These are phyloP conservation scores for Mesopsocus fuscifrons DNA, from an alignment of 2,888 invertebrate genomes.

Conservation along the genomic window DNA sequence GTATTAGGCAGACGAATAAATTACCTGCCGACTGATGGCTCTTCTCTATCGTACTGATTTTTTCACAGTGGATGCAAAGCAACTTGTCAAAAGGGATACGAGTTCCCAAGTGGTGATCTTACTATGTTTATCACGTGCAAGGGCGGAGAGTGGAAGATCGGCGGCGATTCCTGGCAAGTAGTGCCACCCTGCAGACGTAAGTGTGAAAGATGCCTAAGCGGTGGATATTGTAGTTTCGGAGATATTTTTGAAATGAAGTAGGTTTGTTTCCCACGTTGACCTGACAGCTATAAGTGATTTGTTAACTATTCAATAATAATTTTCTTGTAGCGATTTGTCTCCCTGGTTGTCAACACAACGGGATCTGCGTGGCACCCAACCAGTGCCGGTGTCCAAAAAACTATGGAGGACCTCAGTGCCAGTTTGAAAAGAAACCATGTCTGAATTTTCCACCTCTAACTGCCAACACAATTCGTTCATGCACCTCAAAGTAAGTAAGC, in stretches of 20 bases:
- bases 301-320: slow-evolving; percentile 5
- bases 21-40: no score
- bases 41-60: no score
- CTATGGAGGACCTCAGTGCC: slow-evolving; percentile 52
- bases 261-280: no score
- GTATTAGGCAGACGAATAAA: no score
- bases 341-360: slow-evolving; percentile 59
- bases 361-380: slow-evolving; percentile 56
- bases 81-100: slow-evolving; percentile 28
- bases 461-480: slow-evolving; percentile 40
- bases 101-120: slow-evolving; percentile 33
- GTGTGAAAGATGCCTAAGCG: no score
- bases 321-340: slow-evolving; percentile 46
- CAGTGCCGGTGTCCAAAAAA: slow-evolving; percentile 55
- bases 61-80: slow-evolving; percentile 30
- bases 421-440: slow-evolving; percentile 53
- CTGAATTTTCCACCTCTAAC: slow-evolving; percentile 43
- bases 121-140: slow-evolving; percentile 29
- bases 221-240: no score
- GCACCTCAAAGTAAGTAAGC: slow-evolving; percentile 39
- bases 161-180: slow-evolving; percentile 25
- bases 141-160: slow-evolving; percentile 29
- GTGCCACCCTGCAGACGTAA: slow-evolving; percentile 45
- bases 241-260: no score
- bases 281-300: no score